Percentiles rank a stretch among this genome's conserved stretches.
Conservation (phyloP, 2,113 vertebrate genomes). For the Mobula birostris region DNA sequence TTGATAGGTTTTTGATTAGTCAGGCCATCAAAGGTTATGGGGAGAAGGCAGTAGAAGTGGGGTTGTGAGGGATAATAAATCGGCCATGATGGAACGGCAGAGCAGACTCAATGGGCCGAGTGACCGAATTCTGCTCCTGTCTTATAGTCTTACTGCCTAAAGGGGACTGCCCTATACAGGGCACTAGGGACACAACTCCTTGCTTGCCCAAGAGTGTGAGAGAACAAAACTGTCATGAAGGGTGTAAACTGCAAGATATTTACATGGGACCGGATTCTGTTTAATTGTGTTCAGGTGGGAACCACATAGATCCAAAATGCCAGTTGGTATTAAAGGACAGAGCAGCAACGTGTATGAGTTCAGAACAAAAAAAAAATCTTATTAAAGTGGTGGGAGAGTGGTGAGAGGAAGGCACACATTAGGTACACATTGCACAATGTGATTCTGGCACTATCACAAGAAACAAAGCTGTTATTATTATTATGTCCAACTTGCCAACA, state of each 20-base stretch:
- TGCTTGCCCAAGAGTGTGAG: neutral
- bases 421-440: neutral
- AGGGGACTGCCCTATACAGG: neutral
- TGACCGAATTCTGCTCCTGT: too few relatives aligned
- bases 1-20: too few relatives aligned
- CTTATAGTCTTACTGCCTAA: neutral
- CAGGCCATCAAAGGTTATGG: too few relatives aligned
- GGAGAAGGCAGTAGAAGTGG: too few relatives aligned
- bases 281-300: neutral
- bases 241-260: neutral
- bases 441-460: neutral
- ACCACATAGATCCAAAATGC: neutral
- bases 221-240: neutral
- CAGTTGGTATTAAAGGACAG: neutral
- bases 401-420: neutral
- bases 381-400: neutral
- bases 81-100: too few relatives aligned
- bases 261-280: neutral
- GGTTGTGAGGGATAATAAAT: too few relatives aligned
- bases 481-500: neutral
- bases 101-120: too few relatives aligned
- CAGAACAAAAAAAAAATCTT: neutral
- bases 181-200: neutral
- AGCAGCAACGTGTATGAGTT: neutral
- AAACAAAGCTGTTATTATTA: neutral